phyloP scores from a whole-genome alignment of 2,113 vertebrate species.

The Azemiops feae region DNA sequence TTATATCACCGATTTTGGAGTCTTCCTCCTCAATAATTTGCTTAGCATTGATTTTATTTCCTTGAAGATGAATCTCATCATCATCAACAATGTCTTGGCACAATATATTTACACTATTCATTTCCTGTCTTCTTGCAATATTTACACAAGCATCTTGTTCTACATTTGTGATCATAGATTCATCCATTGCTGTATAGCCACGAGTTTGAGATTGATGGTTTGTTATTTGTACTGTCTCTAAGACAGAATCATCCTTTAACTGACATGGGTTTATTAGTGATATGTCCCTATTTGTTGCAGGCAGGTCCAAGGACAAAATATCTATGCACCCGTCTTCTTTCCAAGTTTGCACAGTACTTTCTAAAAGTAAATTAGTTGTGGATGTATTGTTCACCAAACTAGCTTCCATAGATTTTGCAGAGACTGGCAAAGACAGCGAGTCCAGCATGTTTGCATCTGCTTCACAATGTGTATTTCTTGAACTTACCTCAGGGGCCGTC shows the following conservation, averaged over 20 bases:
- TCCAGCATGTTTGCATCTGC: slow-evolving; percentile 1
- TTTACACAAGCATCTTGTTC: not conserved
- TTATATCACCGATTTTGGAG: not conserved
- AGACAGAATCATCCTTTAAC: not conserved
- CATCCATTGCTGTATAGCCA: not conserved
- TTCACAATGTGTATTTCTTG: slow-evolving; percentile 22
- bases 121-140: not conserved
- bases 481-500: not conserved
- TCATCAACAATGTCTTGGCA: not conserved
- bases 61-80: not conserved
- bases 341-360: not conserved
- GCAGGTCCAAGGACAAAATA: not conserved
- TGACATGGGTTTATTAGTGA: slow-evolving; percentile 16
- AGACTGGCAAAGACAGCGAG: slow-evolving; percentile 26
- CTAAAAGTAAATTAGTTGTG: not conserved
- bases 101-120: rapidly evolving
- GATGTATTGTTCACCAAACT: not conserved
- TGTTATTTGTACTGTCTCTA: not conserved
- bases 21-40: not conserved
- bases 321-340: slow-evolving; percentile 1
- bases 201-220: slow-evolving; percentile 4
- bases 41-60: not conserved
- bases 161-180: not conserved
- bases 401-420: not conserved
- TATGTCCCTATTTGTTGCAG: not conserved